Evolutionary conservation across 2,888 invertebrate species (phyloP).

Genomic region (Colostygia pectinataria): DNA sequence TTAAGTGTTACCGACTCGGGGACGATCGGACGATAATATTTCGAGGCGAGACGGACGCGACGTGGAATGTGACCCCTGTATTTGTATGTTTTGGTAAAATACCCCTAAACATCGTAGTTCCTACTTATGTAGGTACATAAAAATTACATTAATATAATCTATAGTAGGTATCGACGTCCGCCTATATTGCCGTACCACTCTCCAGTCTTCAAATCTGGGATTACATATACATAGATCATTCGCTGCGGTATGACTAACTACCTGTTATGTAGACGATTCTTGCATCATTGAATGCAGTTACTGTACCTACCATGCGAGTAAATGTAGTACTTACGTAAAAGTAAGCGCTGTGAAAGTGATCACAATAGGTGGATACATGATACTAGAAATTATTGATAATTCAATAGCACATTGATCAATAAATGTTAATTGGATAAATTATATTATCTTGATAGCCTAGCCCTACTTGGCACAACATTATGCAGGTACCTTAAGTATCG

Average conservation of each 20-base stretch:
- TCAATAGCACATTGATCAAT: background rate
- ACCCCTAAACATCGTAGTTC: too few relatives aligned
- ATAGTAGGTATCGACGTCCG: background rate
- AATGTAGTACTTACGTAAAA: conserved; percentile 5
- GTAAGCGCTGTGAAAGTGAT: conserved; percentile 1
- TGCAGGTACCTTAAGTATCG: background rate
- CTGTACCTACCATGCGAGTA: background rate
- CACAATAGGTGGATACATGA: too few relatives aligned
- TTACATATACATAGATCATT: too few relatives aligned
- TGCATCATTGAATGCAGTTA: background rate
- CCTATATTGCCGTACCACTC: background rate
- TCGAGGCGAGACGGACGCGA: too few relatives aligned
- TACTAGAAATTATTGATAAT: background rate
- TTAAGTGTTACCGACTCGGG: too few relatives aligned
- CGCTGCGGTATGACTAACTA: too few relatives aligned
- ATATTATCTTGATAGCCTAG: conserved; percentile 17
- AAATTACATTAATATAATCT: too few relatives aligned
- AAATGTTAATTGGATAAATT: conserved; percentile 2
- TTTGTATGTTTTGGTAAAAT: too few relatives aligned
- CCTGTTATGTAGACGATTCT: background rate
- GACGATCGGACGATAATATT: too few relatives aligned
- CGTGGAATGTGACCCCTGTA: too few relatives aligned
- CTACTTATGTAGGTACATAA: too few relatives aligned
- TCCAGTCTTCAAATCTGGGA: background rate
- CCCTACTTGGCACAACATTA: conserved; percentile 15